Percentiles rank a stretch among this genome's conserved stretches.
Evolutionary conservation across 2,797 vertebrate species (phyloP).

Genomic region (Leucoraja ocellata): DNA sequence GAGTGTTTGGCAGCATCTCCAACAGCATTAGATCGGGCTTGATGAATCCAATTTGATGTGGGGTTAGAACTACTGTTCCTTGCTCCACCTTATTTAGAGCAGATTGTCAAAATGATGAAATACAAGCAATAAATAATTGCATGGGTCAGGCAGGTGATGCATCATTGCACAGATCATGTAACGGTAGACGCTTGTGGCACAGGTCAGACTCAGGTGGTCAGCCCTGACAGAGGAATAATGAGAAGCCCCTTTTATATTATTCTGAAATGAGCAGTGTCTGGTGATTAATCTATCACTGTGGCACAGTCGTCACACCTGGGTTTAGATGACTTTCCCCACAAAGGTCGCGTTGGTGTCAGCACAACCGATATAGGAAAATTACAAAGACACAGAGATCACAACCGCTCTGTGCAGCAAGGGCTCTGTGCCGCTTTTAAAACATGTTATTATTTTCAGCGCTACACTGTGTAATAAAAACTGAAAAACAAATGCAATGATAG

Average conservation of each 20-base stretch:
- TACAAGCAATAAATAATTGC: conserved; percentile 26
- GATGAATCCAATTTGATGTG: background rate
- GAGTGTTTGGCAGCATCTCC: background rate
- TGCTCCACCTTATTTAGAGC: conserved; percentile 16
- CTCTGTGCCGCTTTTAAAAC: conserved; percentile 10
- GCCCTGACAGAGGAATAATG: conserved; percentile 29
- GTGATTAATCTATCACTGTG: conserved; percentile 32
- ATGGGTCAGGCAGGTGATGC: conserved; percentile 18
- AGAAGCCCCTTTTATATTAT: conserved; percentile 17
- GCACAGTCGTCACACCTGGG: conserved; percentile 28
- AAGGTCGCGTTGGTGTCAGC: background rate
- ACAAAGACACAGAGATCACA: conserved; percentile 19
- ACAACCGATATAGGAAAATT: conserved; percentile 22
- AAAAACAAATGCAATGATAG: conserved; percentile 16
- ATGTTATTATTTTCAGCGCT: conserved; percentile 14
- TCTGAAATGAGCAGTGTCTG: background rate
- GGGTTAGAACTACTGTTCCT: conserved; percentile 10
- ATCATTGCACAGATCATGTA: conserved; percentile 23
- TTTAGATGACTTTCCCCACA: conserved; percentile 6
- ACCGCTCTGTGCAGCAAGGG: background rate
- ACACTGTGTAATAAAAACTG: background rate
- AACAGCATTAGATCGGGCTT: background rate
- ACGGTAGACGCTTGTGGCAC: background rate
- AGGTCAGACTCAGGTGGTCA: conserved; percentile 31
- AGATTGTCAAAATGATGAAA: background rate